Evolutionary conservation across 2,888 invertebrate species (phyloP).

Genomic region (Digitonthophagus gazella): DNA sequence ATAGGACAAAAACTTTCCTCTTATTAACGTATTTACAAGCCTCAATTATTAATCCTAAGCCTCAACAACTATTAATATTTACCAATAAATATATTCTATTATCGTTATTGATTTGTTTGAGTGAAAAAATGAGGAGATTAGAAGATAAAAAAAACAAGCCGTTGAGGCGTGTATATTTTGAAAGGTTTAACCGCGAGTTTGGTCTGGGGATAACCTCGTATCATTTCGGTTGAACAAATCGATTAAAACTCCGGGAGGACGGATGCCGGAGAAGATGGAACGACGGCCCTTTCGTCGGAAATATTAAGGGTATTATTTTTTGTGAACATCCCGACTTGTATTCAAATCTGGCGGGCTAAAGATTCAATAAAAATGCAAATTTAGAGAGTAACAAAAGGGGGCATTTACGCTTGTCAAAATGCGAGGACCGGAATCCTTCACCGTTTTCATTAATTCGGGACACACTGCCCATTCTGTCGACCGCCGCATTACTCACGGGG

Average conservation of each 20-base stretch:
- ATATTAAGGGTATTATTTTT: constrained; percentile 69
- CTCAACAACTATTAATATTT: too few relatives aligned
- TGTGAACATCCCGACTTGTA: constrained; percentile 54
- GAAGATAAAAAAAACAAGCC: background rate
- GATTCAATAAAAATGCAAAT: constrained; percentile 59
- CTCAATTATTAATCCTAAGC: too few relatives aligned
- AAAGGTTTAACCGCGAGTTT: background rate
- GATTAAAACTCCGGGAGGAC: background rate
- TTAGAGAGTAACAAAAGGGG: constrained; percentile 58
- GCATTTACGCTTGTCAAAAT: constrained; percentile 52
- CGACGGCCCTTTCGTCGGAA: background rate
- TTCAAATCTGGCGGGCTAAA: constrained; percentile 51
- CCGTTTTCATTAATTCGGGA: constrained; percentile 51
- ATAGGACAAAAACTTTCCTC: too few relatives aligned
- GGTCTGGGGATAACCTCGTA: background rate
- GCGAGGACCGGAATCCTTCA: constrained; percentile 30
- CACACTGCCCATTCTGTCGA: constrained; percentile 49
- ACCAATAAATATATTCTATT: too few relatives aligned
- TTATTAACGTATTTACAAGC: too few relatives aligned
- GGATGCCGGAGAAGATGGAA: background rate
- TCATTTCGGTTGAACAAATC: background rate
- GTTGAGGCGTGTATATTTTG: too few relatives aligned
- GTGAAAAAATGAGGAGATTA: too few relatives aligned
- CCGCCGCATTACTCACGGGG: constrained; percentile 52
- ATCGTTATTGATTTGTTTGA: too few relatives aligned